A percentile compares a stretch with the other conserved stretches of the same genome.
Conservation (phyloP, 2,113 vertebrate genomes). For the Fulica atra region DNA sequence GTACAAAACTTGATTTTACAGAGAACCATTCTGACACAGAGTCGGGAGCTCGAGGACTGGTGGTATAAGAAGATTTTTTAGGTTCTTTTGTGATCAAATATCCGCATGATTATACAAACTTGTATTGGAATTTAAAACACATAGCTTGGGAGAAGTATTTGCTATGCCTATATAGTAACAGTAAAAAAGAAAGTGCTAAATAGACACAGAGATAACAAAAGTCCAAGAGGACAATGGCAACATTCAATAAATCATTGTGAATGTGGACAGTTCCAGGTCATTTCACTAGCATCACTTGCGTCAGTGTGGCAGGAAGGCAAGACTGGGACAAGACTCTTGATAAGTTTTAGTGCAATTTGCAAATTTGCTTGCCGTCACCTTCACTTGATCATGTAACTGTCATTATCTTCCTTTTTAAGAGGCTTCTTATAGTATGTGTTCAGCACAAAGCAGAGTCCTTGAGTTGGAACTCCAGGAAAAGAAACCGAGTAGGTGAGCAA, state of each 20-base stretch:
- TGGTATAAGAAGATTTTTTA: conserved; percentile 12
- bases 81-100: background rate
- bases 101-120: background rate
- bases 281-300: background rate
- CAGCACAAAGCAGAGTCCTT: background rate
- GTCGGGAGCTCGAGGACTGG: background rate
- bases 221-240: background rate
- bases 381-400: background rate
- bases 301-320: background rate
- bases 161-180: background rate
- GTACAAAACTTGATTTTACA: conserved; percentile 35
- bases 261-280: background rate
- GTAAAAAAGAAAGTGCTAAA: background rate
- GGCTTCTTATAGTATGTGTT: background rate
- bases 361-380: background rate
- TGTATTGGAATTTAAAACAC: background rate
- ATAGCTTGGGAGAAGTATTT: background rate
- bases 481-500: background rate
- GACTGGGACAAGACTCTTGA: background rate
- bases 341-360: background rate
- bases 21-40: conserved; percentile 9
- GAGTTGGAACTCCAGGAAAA: background rate
- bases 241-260: background rate
- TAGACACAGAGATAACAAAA: background rate
- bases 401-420: background rate